phyloP scores from a whole-genome alignment of 1,140 invertebrate genomes.

The Coenobita brevimanus region DNA sequence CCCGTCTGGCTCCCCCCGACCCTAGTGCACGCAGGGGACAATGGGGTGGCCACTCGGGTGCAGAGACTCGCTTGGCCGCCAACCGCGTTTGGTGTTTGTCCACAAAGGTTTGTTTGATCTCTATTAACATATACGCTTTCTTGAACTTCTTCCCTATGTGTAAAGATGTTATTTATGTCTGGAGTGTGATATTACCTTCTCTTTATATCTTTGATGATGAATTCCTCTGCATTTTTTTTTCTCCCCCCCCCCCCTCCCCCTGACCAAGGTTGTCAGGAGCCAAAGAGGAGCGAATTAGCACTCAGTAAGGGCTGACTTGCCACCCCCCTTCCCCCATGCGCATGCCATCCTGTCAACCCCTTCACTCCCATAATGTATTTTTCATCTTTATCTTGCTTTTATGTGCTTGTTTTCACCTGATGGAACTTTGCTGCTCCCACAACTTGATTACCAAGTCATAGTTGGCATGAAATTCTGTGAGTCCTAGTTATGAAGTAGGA shows the following conservation, averaged over 20 bases:
- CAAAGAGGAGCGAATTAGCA: conserved; percentile 10
- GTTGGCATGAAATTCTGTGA: no score
- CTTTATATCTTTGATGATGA: conserved; percentile 52
- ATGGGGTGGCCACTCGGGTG: background rate
- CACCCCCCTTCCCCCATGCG: no score
- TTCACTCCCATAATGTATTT: no score
- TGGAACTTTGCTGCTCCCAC: no score
- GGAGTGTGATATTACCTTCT: conserved; percentile 65
- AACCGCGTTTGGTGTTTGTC: conserved; percentile 62
- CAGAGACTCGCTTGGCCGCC: conserved; percentile 23
- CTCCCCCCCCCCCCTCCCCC: conserved; percentile 43
- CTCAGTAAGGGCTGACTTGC: background rate
- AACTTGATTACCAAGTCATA: no score
- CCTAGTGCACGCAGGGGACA: conserved; percentile 5
- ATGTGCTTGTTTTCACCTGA: no score
- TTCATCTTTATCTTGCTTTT: no score
- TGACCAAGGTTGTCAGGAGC: conserved; percentile 48
- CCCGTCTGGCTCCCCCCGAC: conserved; percentile 1
- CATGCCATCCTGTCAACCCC: no score
- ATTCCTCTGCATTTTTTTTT: conserved; percentile 65
- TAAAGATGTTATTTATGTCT: conserved; percentile 66
- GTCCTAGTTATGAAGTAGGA: no score
- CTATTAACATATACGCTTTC: conserved; percentile 67
- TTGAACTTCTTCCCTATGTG: conserved; percentile 65
- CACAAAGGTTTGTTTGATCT: conserved; percentile 68